phyloP scores from a whole-genome alignment of 64 coral and sea anemone genomes.

The Actinia equina region DNA sequence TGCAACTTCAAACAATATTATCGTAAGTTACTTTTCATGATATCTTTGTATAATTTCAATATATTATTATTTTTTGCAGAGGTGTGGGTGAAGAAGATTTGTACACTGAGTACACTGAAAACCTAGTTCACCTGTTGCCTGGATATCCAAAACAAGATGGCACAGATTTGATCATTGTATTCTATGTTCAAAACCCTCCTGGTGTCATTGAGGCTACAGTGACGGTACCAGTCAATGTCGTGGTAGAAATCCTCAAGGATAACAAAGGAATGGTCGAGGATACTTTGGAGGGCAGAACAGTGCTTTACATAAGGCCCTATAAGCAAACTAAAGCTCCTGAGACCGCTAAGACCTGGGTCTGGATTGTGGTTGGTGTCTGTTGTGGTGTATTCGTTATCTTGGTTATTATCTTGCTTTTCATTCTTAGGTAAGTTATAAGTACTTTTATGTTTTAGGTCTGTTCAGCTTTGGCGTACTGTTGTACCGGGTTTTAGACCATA shows the following conservation, averaged over 20 bases:
- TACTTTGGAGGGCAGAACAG: not conserved
- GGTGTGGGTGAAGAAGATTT: not conserved
- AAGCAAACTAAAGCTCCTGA: not conserved
- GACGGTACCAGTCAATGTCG: not conserved
- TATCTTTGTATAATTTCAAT: too few relatives aligned
- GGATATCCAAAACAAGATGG: conserved; percentile 37
- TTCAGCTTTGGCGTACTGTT: too few relatives aligned
- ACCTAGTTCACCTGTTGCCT: conserved; percentile 33
- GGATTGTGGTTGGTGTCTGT: conserved; percentile 17
- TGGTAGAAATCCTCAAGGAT: not conserved
- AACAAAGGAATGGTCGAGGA: not conserved
- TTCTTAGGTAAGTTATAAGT: not conserved
- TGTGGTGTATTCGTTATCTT: not conserved
- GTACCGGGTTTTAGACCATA: too few relatives aligned
- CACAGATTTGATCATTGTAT: not conserved
- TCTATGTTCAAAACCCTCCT: conserved; percentile 25
- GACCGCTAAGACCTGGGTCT: not conserved
- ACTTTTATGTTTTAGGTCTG: too few relatives aligned
- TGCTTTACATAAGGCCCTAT: not conserved
- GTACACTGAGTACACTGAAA: not conserved
- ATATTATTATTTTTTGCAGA: not conserved
- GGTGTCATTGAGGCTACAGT: not conserved
- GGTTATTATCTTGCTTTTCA: not conserved
- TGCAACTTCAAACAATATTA: too few relatives aligned
- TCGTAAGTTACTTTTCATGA: too few relatives aligned